Evolutionary conservation across 2,888 invertebrate species (phyloP).

Genomic region (Eupithecia pulchellata): DNA sequence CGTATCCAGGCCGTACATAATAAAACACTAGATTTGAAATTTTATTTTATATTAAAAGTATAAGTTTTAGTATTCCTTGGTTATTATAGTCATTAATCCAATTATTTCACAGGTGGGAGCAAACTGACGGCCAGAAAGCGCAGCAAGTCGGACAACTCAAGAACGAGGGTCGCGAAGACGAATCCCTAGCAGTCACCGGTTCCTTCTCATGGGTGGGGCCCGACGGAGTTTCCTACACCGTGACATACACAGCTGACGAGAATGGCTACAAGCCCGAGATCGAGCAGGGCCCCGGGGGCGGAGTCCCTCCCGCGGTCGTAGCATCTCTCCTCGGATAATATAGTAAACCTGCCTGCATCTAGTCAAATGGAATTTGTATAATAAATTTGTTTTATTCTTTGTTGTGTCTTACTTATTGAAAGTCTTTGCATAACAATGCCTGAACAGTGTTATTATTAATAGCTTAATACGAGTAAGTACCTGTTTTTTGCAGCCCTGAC

Average conservation of each 20-base stretch:
- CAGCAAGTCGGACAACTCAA: slow-evolving; percentile 73
- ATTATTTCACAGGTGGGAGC: slow-evolving; percentile 28
- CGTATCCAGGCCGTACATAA: not conserved
- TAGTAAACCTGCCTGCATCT: slow-evolving; percentile 16
- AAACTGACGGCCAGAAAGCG: slow-evolving; percentile 35
- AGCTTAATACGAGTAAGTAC: too few relatives aligned
- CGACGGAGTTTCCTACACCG: slow-evolving; percentile 74
- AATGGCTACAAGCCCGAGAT: slow-evolving; percentile 63
- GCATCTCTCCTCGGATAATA: slow-evolving; percentile 67
- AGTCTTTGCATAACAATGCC: too few relatives aligned
- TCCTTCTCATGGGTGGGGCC: slow-evolving; percentile 77
- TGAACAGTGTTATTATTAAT: too few relatives aligned
- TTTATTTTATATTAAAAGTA: not conserved
- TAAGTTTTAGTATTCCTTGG: not conserved
- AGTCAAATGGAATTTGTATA: slow-evolving; percentile 29
- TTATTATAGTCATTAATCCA: not conserved
- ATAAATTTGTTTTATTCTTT: slow-evolving; percentile 26
- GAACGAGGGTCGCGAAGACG: slow-evolving; percentile 74
- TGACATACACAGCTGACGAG: slow-evolving; percentile 79
- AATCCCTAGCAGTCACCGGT: slow-evolving; percentile 73
- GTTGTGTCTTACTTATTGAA: not conserved
- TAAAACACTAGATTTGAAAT: not conserved
- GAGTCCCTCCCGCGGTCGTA: slow-evolving; percentile 62
- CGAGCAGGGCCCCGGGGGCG: slow-evolving; percentile 63
- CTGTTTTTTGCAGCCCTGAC: too few relatives aligned